Evolutionary conservation across 2,113 vertebrate genomes (phyloP), one percentile per base, ranked within the genome.

Genomic region (Datnioides undecimradiatus): DNA sequence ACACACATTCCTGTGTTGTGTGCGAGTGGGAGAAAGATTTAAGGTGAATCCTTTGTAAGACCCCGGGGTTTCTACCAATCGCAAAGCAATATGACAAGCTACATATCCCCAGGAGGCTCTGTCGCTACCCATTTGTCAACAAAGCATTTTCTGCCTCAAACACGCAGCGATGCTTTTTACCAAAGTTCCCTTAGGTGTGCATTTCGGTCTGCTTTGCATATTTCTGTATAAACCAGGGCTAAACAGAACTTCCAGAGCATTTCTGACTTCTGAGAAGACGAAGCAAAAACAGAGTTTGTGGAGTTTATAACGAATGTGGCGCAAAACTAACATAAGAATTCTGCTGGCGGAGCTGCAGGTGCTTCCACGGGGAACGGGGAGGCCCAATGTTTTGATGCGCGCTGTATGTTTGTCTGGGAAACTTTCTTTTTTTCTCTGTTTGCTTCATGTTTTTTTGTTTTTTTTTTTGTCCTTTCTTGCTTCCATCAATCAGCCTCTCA

Each of bases 401-500:
- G 29, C 14, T 1, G 17, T 10, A 23, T 63, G 23, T 86, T 72
- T 72, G 6, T 21, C 10, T 43, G 9, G 17, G 40, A 55, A 49
- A 58, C 51, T 48, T 67, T 51, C 19, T 25, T 12, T 46, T 59
- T 40, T 19, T 6, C 1, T 7, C 1, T 40, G 21, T 54, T 54
- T n/a, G 6, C 29, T 25, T 69, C 25, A 34, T 65, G 27, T 10
- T 19, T n/a, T n/a, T n/a, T n/a, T n/a, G n/a, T n/a, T n/a, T n/a
- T n/a, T n/a, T n/a, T 55, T 34, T 31, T 23, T 34, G 49, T 29
- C 1, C 13, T 40, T 29, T 19, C 40, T 59, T 51, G 17, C 14
- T 23, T 25, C 29, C 29, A 2, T 29, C 49, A 29, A 21, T 45
- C 95, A 98, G 98, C 97, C 97, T n/a, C 89, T 98, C 75, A 96